These are phyloP conservation scores for Peromyscus attwateri DNA, from an alignment of 2,797 vertebrate genomes.

Conservation along the genomic window DNA sequence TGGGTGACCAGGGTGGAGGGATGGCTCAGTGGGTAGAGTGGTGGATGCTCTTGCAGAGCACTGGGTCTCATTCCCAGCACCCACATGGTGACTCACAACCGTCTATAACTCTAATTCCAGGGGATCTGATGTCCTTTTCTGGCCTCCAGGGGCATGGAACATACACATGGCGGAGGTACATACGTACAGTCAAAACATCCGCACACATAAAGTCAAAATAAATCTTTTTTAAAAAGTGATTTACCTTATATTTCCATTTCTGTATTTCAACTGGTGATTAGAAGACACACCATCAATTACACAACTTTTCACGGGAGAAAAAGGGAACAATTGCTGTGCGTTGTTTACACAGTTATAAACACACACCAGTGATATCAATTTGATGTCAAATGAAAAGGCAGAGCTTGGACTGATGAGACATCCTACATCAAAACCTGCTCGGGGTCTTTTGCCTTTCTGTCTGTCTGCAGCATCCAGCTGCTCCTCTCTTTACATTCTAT, in stretches of 20 bases:
- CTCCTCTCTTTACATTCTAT: not conserved
- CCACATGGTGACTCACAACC: too few species aligned
- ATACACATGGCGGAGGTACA: not conserved
- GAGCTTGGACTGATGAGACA: not conserved
- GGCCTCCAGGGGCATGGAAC: not conserved
- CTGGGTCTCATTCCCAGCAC: not conserved
- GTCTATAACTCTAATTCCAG: not conserved
- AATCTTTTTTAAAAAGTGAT: not conserved
- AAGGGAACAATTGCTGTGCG: not conserved
- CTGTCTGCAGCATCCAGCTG: not conserved
- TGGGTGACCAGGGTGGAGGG: not conserved
- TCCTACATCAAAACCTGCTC: not conserved
- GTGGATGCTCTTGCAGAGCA: too few species aligned
- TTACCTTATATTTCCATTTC: constrained; percentile 42
- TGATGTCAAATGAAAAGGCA: constrained; percentile 8
- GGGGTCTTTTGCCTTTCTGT: not conserved
- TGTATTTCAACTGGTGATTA: constrained; percentile 21
- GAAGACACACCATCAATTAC: constrained; percentile 25
- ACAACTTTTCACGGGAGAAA: constrained; percentile 13
- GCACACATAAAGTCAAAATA: not conserved
- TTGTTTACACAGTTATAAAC: not conserved
- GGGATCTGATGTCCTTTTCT: not conserved
- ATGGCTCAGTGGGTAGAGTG: not conserved
- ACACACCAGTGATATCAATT: not conserved
- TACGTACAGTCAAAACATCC: not conserved